Percentiles rank a stretch among this genome's conserved stretches.
Conservation (phyloP, 2,113 vertebrate species). For the Brachyhypopomus occidentalis region DNA sequence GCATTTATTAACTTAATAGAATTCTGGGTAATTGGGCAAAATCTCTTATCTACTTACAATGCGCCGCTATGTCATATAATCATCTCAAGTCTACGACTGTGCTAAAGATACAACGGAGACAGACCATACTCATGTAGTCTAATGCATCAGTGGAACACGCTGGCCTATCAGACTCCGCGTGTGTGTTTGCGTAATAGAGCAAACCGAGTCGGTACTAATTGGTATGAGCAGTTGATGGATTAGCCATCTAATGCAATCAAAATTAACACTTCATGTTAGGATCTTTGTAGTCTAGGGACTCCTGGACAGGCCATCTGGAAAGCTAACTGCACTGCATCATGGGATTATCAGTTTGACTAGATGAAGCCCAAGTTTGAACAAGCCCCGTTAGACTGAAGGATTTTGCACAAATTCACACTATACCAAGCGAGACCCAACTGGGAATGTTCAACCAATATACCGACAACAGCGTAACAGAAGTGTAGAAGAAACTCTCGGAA, state of each 20-base stretch:
- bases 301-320: neutral
- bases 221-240: slow-evolving; percentile 11
- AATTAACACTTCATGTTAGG: neutral
- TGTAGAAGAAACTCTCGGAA: slow-evolving; percentile 37
- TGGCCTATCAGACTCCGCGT: neutral
- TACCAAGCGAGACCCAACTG: slow-evolving; percentile 18
- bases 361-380: slow-evolving; percentile 1
- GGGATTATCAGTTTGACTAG: slow-evolving; percentile 12
- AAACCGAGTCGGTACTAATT: slow-evolving; percentile 8
- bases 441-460: slow-evolving; percentile 19
- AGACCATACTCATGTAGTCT: slow-evolving; percentile 7
- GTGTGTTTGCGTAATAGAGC: neutral
- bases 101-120: slow-evolving; percentile 9
- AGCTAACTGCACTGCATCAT: slow-evolving; percentile 16
- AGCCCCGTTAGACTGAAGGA: slow-evolving; percentile 6
- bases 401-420: slow-evolving; percentile 1
- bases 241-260: neutral
- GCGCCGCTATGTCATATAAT: slow-evolving; percentile 16
- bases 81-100: slow-evolving; percentile 4
- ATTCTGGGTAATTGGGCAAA: slow-evolving; percentile 38
- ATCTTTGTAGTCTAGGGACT: neutral
- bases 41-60: slow-evolving; percentile 18
- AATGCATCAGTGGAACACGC: neutral
- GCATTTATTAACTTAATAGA: slow-evolving; percentile 26
- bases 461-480: slow-evolving; percentile 24